These are phyloP conservation scores for Stratiolaelaps scimitus DNA, from an alignment of 1,140 invertebrate genomes.

Conservation along the genomic window DNA sequence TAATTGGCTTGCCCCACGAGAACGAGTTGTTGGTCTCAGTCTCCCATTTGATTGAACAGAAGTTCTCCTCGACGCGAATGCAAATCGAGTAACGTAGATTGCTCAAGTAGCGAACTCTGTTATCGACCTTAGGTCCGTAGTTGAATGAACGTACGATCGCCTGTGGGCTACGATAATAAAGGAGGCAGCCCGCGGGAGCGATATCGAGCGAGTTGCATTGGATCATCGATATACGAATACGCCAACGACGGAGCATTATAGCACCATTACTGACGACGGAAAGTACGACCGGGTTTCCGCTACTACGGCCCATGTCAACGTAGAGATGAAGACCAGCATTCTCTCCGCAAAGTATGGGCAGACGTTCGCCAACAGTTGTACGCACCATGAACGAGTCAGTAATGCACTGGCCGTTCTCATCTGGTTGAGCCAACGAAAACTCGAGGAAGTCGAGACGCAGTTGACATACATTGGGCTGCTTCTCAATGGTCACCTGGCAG, in stretches of 20 bases:
- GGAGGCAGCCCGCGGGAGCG: constrained; percentile 11
- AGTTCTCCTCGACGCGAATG: constrained; percentile 67
- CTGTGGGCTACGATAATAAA: constrained; percentile 10
- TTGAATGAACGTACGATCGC: constrained; percentile 46
- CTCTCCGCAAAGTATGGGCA: constrained; percentile 59
- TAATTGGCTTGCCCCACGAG: constrained; percentile 36
- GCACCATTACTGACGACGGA: constrained; percentile 36
- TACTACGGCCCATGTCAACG: constrained; percentile 55
- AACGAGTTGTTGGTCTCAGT: constrained; percentile 36
- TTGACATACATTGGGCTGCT: constrained; percentile 56
- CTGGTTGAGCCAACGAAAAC: constrained; percentile 56
- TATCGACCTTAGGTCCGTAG: constrained; percentile 43
- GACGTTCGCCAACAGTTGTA: constrained; percentile 49
- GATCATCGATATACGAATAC: constrained; percentile 34
- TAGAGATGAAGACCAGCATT: constrained; percentile 74
- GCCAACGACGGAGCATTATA: constrained; percentile 36
- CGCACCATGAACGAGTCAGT: constrained; percentile 58
- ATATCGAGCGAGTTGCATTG: constrained; percentile 29
- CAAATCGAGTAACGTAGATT: constrained; percentile 80
- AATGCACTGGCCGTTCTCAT: constrained; percentile 55
- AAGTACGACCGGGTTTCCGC: constrained; percentile 51
- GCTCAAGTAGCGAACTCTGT: constrained; percentile 58
- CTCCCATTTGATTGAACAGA: constrained; percentile 56
- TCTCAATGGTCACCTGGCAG: constrained; percentile 57
- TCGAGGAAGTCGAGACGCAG: constrained; percentile 61